Evolutionary conservation across 2,888 invertebrate genomes (phyloP), one percentile per base, ranked within the genome.

Genomic region (Alloscopus bannaensis): DNA sequence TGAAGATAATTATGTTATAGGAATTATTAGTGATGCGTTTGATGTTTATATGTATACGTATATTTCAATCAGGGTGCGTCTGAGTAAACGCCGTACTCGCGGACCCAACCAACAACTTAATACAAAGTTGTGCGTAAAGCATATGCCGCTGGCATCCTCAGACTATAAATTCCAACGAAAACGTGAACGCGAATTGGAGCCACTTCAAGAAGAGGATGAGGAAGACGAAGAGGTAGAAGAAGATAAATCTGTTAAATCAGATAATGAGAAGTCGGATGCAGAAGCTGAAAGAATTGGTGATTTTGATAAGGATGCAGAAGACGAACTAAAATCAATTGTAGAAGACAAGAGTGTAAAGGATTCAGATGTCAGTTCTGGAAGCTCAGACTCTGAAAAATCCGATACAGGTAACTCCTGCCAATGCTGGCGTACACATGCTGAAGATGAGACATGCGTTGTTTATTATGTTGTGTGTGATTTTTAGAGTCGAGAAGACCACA

Each of bases 41-140:
- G n/a, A n/a, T n/a, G n/a, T n/a, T n/a, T n/a, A n/a, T n/a, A n/a
- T n/a, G n/a, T n/a, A n/a, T n/a, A n/a, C n/a, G n/a, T n/a, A n/a
- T n/a, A n/a, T n/a, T n/a, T n/a, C 31, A 55, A 82, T 78, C 75
- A 93, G 98, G 71, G 98, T 98, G 77, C 93, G 98, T 3, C 90
- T 98, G 77, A 98, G 95, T 85, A 98, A 98, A 88, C 92, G 98
- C 16, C 91, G 98, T 65, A 95, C 96, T 60, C 93, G 94, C 86
- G 93, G 93, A 1, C 91, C 92, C 50, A 88, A 88, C 81, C 91
- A 90, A 79, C 93, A 91, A 82, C 93, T 92, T 57, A 93, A 95
- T 85, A 95, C 96, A 0, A 90, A 95, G 64, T 90, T 98, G 50
- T 94, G 98, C 45, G 97, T 98, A 1, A 94, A 94, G 65, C 98